These are phyloP conservation scores for Acromyrmex echinatior DNA, from an alignment of 1,140 invertebrate genomes.

Conservation along the genomic window DNA sequence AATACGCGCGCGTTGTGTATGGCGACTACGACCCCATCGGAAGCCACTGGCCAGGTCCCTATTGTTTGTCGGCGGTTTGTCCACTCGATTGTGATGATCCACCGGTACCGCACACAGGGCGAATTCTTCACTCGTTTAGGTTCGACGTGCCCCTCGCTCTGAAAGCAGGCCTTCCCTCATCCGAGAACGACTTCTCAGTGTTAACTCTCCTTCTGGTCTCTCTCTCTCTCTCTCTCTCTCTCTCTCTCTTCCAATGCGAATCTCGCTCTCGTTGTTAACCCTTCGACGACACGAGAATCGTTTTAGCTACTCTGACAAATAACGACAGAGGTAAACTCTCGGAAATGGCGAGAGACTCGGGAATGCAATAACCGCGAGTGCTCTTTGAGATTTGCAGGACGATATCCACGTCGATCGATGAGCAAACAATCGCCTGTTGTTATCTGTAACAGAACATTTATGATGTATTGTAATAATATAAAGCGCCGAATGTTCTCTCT, in stretches of 20 bases:
- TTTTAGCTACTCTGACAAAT: neutral
- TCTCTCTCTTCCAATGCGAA: conserved; percentile 4
- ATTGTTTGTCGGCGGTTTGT: conserved; percentile 75
- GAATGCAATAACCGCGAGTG: neutral
- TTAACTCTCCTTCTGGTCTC: neutral
- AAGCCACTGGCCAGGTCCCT: conserved; percentile 72
- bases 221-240: neutral
- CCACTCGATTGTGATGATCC: conserved; percentile 57
- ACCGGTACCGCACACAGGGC: neutral
- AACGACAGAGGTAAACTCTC: too few species aligned
- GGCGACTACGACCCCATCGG: conserved; percentile 77
- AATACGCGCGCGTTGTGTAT: conserved; percentile 60
- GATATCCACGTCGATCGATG: neutral
- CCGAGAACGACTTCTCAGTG: neutral
- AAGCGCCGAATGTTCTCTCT: neutral
- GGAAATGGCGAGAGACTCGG: neutral
- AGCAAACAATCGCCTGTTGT: neutral
- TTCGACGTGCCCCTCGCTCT: neutral
- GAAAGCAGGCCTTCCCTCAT: neutral
- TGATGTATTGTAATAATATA: neutral
- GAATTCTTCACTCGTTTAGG: conserved; percentile 51
- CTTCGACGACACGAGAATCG: neutral
- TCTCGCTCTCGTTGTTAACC: neutral
- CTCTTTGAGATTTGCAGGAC: neutral
- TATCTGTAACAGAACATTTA: conserved; percentile 39